phyloP scores from a whole-genome alignment of 2,113 vertebrate species.

The Desmodus rotundus region DNA sequence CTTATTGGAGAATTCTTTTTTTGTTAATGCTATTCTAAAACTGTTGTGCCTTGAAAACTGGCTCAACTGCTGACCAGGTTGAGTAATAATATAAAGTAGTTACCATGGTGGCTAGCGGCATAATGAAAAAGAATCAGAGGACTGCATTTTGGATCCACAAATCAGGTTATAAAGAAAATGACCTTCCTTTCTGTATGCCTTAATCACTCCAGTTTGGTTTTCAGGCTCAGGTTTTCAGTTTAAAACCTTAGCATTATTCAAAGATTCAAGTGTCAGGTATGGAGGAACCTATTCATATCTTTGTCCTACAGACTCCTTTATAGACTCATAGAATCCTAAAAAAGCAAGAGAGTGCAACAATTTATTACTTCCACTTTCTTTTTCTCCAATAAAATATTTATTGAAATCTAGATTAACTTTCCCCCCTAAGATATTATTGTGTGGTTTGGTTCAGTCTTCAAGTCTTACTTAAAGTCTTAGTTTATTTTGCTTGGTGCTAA shows the following conservation, averaged over 20 bases:
- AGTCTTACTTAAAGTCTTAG: neutral
- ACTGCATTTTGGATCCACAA: constrained; percentile 3
- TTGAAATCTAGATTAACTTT: neutral
- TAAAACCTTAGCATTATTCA: neutral
- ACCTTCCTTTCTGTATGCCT: neutral
- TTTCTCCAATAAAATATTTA: neutral
- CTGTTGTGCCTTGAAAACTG: neutral
- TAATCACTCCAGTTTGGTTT: neutral
- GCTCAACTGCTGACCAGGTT: neutral
- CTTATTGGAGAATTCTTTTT: constrained; percentile 23
- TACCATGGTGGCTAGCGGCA: neutral
- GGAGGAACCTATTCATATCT: neutral
- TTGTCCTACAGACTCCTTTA: neutral
- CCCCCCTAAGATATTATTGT: neutral
- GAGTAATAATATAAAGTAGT: constrained; percentile 19
- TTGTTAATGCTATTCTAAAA: constrained; percentile 29
- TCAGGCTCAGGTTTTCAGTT: too few relatives aligned
- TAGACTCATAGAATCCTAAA: neutral
- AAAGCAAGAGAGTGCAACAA: neutral
- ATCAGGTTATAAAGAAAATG: constrained; percentile 20
- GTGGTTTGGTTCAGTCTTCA: neutral
- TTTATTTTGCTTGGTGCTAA: neutral
- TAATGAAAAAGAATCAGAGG: constrained; percentile 30
- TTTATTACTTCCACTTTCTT: neutral
- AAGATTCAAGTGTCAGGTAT: neutral